A percentile compares a stretch with the other conserved stretches of the same genome.
These are phyloP conservation scores for Chrysomela aeneicollis DNA, from an alignment of 2,888 invertebrate genomes.

Conservation along the genomic window DNA sequence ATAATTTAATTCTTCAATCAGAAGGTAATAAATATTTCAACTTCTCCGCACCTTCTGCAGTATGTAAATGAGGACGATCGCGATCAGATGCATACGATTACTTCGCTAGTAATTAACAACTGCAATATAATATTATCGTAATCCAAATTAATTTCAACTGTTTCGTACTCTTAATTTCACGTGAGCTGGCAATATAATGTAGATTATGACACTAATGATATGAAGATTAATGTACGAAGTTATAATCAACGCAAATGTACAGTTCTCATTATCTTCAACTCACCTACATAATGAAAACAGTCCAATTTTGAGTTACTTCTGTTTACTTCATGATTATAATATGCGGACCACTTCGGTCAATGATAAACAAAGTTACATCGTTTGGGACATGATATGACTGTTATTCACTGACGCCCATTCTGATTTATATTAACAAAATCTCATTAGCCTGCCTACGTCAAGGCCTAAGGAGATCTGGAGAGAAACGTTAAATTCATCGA, in stretches of 20 bases:
- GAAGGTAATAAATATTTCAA: too few species aligned
- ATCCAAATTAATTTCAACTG: not conserved
- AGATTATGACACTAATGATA: slow-evolving; percentile 4
- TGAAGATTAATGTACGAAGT: not conserved
- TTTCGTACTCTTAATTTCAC: not conserved
- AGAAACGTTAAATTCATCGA: too few species aligned
- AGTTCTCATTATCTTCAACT: not conserved
- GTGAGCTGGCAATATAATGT: not conserved
- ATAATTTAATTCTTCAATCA: too few species aligned
- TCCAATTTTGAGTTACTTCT: not conserved
- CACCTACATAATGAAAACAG: not conserved
- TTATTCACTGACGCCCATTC: not conserved
- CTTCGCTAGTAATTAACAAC: not conserved
- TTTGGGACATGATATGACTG: not conserved
- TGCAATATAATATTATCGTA: slow-evolving; percentile 1
- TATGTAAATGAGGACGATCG: too few species aligned
- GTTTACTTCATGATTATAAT: not conserved
- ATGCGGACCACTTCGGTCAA: not conserved
- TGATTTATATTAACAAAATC: not conserved
- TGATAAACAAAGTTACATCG: not conserved
- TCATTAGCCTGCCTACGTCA: not conserved
- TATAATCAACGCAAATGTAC: not conserved
- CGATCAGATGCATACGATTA: not conserved
- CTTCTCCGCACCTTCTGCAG: too few species aligned
- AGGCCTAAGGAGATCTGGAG: too few species aligned